These are phyloP conservation scores for Dromaius novaehollandiae DNA, from an alignment of 2,113 vertebrate genomes.

Conservation along the genomic window DNA sequence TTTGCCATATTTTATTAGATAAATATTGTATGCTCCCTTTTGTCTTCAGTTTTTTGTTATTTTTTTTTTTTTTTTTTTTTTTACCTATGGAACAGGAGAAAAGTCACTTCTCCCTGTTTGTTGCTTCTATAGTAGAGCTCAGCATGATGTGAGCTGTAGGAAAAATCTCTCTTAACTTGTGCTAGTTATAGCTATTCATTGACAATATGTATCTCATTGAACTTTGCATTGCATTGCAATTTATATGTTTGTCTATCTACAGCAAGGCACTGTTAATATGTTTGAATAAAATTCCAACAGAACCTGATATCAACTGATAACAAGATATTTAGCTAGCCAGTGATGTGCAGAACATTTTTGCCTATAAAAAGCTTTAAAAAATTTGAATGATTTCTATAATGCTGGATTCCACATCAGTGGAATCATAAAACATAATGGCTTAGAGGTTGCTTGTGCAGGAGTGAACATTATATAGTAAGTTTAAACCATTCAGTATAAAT, in stretches of 20 bases:
- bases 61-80: fast-evolving
- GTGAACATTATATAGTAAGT: not conserved
- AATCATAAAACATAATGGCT: not conserved
- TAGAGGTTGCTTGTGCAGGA: not conserved
- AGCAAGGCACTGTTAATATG: not conserved
- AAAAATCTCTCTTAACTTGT: not conserved
- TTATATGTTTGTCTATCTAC: not conserved
- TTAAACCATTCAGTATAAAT: not conserved
- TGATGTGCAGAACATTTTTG: not conserved
- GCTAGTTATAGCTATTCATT: not conserved
- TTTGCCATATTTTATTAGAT: not conserved
- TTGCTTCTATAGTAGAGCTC: not conserved
- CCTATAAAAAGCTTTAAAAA: not conserved
- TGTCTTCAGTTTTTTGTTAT: not conserved
- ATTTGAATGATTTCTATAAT: not conserved
- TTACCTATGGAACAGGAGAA: not conserved
- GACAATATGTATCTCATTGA: not conserved
- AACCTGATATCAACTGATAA: not conserved
- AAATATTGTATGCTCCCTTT: not conserved
- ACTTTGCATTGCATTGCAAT: not conserved
- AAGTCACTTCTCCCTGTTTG: not conserved
- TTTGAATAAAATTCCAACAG: not conserved
- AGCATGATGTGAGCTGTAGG: fast-evolving
- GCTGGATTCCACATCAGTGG: not conserved
- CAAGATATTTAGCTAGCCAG: not conserved